phyloP scores from a whole-genome alignment of 2,888 invertebrate genomes.

The Acrobasis suavella region DNA sequence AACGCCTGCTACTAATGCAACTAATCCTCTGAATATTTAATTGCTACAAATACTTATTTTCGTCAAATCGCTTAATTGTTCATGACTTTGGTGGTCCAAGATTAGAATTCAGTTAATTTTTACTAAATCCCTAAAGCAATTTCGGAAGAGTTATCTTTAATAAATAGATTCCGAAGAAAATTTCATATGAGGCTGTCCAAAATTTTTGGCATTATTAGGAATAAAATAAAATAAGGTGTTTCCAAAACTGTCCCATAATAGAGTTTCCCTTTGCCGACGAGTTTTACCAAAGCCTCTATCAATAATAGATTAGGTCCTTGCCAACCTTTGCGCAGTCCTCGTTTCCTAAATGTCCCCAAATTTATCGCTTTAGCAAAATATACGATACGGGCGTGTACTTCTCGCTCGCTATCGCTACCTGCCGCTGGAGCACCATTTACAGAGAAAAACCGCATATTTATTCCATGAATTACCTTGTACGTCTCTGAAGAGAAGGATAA shows the following conservation, averaged over 20 bases:
- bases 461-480: constrained; percentile 36
- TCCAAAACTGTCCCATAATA: constrained; percentile 41
- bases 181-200: not conserved
- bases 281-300: constrained; percentile 49
- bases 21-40: no score
- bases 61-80: no score
- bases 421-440: constrained; percentile 37
- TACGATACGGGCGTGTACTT: constrained; percentile 39
- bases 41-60: no score
- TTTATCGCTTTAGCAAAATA: constrained; percentile 52
- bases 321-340: constrained; percentile 49
- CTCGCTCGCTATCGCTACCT: constrained; percentile 36
- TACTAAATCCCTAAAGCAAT: no score
- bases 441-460: constrained; percentile 37
- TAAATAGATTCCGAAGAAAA: no score
- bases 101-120: no score
- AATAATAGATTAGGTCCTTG: constrained; percentile 60
- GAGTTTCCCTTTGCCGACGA: constrained; percentile 43
- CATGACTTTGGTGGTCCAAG: no score
- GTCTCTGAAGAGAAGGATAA: constrained; percentile 28
- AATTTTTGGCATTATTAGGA: constrained; percentile 22
- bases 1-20: no score
- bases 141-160: no score
- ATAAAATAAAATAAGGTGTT: constrained; percentile 40
- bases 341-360: constrained; percentile 51